Evolutionary conservation across 2,797 vertebrate genomes (phyloP).

Genomic region (Ataeniobius toweri): DNA sequence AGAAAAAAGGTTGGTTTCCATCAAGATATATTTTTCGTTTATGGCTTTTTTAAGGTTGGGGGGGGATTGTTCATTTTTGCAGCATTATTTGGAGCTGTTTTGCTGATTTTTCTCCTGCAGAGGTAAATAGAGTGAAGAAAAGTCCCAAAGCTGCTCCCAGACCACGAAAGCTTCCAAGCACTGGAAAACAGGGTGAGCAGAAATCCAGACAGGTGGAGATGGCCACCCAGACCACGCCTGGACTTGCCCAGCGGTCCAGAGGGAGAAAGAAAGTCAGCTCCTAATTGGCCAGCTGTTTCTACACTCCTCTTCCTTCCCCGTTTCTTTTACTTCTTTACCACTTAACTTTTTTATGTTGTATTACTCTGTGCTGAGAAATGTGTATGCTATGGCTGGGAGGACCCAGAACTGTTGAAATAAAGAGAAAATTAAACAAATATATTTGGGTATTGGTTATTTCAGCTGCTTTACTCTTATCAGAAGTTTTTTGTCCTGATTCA

Average conservation of each 20-base stretch:
- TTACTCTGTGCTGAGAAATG: not conserved
- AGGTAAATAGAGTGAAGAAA: conserved; percentile 55
- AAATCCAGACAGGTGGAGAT: conserved; percentile 40
- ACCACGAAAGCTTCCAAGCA: conserved; percentile 29
- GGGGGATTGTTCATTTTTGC: too few relatives aligned
- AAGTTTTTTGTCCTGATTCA: not conserved
- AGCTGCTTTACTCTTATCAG: not conserved
- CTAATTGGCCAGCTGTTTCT: conserved; percentile 14
- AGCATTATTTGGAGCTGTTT: not conserved
- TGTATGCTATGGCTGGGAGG: not conserved
- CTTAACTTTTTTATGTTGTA: not conserved
- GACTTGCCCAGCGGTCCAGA: conserved; percentile 41
- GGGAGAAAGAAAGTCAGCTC: conserved; percentile 61
- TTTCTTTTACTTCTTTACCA: not conserved
- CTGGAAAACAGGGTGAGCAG: conserved; percentile 22
- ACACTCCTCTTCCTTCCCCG: not conserved
- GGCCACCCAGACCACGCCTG: conserved; percentile 56
- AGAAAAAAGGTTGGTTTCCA: conserved; percentile 60
- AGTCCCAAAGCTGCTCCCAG: conserved; percentile 23
- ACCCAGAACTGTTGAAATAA: conserved; percentile 7
- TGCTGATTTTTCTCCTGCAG: conserved; percentile 38
- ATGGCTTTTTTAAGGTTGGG: not conserved
- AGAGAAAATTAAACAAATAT: not conserved
- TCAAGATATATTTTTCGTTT: not conserved
- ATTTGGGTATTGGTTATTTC: not conserved